Conservation (phyloP, 2,888 invertebrate genomes). For the Ophonus ardosiacus region DNA sequence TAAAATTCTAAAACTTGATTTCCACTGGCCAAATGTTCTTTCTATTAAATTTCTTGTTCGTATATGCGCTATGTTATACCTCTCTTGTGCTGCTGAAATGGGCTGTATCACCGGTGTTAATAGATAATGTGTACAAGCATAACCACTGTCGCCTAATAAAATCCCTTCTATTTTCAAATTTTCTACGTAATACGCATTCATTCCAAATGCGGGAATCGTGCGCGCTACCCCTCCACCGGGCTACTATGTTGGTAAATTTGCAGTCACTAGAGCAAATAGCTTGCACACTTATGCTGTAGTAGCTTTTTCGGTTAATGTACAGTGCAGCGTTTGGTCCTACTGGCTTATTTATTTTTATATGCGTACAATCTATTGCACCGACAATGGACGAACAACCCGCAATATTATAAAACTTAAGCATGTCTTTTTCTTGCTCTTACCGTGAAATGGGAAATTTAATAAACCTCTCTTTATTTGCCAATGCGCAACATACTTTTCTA, state of each 20-base stretch:
- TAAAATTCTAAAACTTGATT: too few species aligned
- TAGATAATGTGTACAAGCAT: too few species aligned
- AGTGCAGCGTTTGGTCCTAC: background rate
- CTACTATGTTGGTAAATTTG: background rate
- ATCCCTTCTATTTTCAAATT: background rate
- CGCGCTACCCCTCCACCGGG: background rate
- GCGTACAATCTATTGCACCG: background rate
- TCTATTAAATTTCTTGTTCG: too few species aligned
- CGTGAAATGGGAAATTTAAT: too few species aligned
- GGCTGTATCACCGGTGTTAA: too few species aligned
- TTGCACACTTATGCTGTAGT: background rate
- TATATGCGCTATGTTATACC: too few species aligned
- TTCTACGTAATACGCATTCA: background rate
- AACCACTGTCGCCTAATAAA: background rate
- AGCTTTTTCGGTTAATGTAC: background rate
- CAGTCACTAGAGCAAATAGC: background rate
- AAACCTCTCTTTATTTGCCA: background rate
- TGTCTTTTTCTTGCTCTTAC: background rate
- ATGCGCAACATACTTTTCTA: background rate
- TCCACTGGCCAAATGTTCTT: too few species aligned
- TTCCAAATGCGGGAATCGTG: background rate
- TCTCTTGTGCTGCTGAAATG: too few species aligned
- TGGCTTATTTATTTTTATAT: too few species aligned
- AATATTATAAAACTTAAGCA: background rate
- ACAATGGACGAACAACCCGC: background rate